A percentile compares a stretch with the other conserved stretches of the same genome.
These are phyloP conservation scores for Oeneis ivallda DNA, from an alignment of 2,888 invertebrate genomes.

Conservation along the genomic window DNA sequence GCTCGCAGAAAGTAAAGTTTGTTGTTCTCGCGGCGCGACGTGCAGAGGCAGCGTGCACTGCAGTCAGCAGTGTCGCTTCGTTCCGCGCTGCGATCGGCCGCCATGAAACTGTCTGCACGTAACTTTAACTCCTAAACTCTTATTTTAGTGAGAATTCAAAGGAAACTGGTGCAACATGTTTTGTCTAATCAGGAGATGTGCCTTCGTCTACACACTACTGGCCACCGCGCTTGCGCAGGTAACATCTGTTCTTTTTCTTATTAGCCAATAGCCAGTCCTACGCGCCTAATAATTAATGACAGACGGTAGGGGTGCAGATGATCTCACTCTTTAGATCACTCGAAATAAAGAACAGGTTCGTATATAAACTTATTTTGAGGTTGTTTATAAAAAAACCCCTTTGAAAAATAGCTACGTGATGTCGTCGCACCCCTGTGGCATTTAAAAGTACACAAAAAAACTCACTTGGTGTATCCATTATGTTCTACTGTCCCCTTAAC, in stretches of 20 bases:
- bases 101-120: constrained; percentile 57
- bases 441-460: neutral
- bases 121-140: constrained; percentile 15
- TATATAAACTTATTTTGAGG: neutral
- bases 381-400: neutral
- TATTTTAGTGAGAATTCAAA: constrained; percentile 38
- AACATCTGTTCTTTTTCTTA: constrained; percentile 38
- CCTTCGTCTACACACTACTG: constrained; percentile 60
- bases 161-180: constrained; percentile 56
- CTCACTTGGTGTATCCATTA: too few relatives aligned
- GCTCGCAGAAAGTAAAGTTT: constrained; percentile 74
- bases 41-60: constrained; percentile 22
- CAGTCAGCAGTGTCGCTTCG: constrained; percentile 67
- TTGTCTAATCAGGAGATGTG: constrained; percentile 54
- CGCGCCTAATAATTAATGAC: constrained; percentile 32
- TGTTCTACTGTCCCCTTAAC: neutral
- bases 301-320: constrained; percentile 39
- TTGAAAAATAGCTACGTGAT: neutral
- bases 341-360: neutral
- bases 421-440: neutral
- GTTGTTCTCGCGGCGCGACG: constrained; percentile 57
- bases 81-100: constrained; percentile 66
- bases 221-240: constrained; percentile 63
- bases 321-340: constrained; percentile 39
- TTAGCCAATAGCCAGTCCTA: constrained; percentile 28